These are phyloP conservation scores for Fopius arisanus DNA, from an alignment of 1,140 invertebrate genomes.

Conservation along the genomic window DNA sequence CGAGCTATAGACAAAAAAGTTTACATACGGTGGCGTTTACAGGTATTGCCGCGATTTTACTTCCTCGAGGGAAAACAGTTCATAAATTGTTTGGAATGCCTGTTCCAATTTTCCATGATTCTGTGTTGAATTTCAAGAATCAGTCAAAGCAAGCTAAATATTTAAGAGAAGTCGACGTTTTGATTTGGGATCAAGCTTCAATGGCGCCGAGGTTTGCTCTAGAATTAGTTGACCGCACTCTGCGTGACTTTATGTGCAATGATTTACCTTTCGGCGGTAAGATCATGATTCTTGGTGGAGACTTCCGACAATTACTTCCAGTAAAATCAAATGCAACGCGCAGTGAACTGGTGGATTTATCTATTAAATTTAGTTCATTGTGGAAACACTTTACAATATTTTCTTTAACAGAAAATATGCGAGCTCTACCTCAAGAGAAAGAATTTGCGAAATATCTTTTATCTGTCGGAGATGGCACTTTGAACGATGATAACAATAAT, in stretches of 20 bases:
- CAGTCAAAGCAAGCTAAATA: constrained; percentile 32
- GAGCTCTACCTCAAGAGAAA: constrained; percentile 25
- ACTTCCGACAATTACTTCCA: neutral
- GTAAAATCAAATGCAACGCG: constrained; percentile 19
- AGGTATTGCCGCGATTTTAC: constrained; percentile 39
- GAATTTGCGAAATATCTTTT: constrained; percentile 5
- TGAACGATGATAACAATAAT: constrained; percentile 18
- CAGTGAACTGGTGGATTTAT: constrained; percentile 24
- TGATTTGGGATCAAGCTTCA: too few species aligned
- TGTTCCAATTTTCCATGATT: constrained; percentile 30
- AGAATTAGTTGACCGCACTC: constrained; percentile 36
- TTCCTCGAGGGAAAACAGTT: constrained; percentile 36
- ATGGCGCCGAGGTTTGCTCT: constrained; percentile 33
- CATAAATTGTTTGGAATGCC: constrained; percentile 36
- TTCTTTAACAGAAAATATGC: too few species aligned
- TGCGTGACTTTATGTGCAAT: constrained; percentile 30
- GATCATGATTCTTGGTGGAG: neutral
- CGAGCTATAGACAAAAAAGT: constrained; percentile 11
- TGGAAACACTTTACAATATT: constrained; percentile 32
- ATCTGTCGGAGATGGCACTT: constrained; percentile 28
- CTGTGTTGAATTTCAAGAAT: constrained; percentile 43
- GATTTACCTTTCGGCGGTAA: constrained; percentile 36
- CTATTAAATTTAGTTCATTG: constrained; percentile 32
- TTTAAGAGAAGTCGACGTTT: constrained; percentile 29
- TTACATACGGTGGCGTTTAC: constrained; percentile 36